Evolutionary conservation across 1,140 invertebrate genomes (phyloP).

Genomic region (Bombyx mandarina): DNA sequence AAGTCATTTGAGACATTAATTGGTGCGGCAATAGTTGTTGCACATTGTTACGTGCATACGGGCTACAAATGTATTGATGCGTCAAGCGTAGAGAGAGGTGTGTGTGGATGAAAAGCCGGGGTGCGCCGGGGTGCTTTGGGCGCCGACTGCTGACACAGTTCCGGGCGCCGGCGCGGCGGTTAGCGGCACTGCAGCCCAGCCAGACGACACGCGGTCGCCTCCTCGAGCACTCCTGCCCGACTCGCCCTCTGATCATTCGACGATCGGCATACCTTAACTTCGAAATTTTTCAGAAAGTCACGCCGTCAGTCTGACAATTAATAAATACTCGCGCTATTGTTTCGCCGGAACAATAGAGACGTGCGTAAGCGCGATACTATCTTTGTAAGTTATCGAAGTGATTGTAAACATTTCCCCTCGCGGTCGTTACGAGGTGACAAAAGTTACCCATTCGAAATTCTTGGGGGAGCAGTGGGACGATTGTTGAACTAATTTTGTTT

Average conservation of each 20-base stretch:
- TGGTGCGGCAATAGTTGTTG: background rate
- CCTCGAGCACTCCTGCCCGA: conserved; percentile 39
- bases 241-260: conserved; percentile 8
- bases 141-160: conserved; percentile 59
- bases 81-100: conserved; percentile 35
- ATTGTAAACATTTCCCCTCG: conserved; percentile 29
- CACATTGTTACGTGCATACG: conserved; percentile 21
- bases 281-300: conserved; percentile 9
- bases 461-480: conserved; percentile 16
- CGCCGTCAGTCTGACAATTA: conserved; percentile 15
- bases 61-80: conserved; percentile 57
- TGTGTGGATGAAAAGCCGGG: conserved; percentile 49
- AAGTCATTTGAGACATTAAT: too few relatives aligned
- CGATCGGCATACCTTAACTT: conserved; percentile 22
- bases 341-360: conserved; percentile 33
- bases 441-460: conserved; percentile 23
- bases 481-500: conserved; percentile 18
- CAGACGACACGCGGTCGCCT: conserved; percentile 59
- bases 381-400: conserved; percentile 28
- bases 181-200: conserved; percentile 49
- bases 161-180: conserved; percentile 62
- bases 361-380: conserved; percentile 42
- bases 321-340: conserved; percentile 30
- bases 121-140: conserved; percentile 35
- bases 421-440: conserved; percentile 22